Conservation (phyloP, 1,140 invertebrate genomes). For the Tetramorium parvispinum region DNA sequence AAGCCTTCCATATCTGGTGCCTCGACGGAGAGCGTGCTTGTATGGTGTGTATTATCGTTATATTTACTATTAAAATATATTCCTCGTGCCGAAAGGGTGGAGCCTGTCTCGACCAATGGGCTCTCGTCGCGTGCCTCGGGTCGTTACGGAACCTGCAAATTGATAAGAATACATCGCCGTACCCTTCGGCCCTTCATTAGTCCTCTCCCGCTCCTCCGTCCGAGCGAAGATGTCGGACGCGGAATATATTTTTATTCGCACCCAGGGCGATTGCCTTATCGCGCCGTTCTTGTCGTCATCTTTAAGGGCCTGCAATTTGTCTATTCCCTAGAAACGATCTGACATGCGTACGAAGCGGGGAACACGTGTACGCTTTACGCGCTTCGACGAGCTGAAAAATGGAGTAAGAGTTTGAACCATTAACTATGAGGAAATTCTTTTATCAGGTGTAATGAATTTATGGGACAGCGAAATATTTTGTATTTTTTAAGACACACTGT, state of each 20-base stretch:
- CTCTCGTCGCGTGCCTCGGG: conserved; percentile 79
- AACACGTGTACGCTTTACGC: conserved; percentile 9
- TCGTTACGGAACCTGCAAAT: conserved; percentile 82
- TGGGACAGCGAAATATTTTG: not conserved
- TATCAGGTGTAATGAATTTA: conserved; percentile 1
- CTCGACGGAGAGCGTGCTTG: conserved; percentile 16
- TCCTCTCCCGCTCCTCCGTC: conserved; percentile 31
- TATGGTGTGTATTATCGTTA: conserved; percentile 73
- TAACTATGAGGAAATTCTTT: not conserved
- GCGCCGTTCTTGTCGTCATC: not conserved
- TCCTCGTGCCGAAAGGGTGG: conserved; percentile 79
- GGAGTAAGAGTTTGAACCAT: conserved; percentile 4
- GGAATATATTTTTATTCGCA: conserved; percentile 40
- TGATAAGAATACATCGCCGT: conserved; percentile 82
- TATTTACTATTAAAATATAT: conserved; percentile 84
- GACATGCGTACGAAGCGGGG: not conserved
- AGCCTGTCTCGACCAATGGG: conserved; percentile 81
- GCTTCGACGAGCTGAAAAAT: conserved; percentile 46
- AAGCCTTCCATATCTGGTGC: conserved; percentile 24
- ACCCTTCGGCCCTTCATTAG: conserved; percentile 46
- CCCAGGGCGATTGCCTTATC: not conserved
- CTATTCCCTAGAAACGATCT: conserved; percentile 7
- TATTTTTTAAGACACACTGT: not conserved
- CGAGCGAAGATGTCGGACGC: conserved; percentile 39
- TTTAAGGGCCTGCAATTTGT: conserved; percentile 8